Conservation (phyloP, 2,888 invertebrate genomes). For the Eristalinus sepulchralis region DNA sequence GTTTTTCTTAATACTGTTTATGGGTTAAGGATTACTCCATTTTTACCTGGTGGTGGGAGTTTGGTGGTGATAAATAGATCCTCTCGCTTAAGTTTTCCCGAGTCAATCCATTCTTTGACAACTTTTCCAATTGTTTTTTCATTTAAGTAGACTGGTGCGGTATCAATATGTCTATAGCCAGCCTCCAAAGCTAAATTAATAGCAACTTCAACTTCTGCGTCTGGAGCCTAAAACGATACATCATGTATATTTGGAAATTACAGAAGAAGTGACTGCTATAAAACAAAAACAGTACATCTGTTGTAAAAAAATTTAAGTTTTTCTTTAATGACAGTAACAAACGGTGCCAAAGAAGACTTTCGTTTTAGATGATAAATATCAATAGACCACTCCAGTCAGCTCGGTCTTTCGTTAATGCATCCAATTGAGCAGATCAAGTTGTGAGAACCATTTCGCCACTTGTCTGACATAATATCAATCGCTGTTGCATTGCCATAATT, state of each 20-base stretch:
- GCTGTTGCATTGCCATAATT: too few species aligned
- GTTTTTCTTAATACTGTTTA: background rate
- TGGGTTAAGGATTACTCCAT: background rate
- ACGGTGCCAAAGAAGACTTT: too few species aligned
- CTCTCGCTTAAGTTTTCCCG: constrained; percentile 86
- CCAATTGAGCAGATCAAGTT: too few species aligned
- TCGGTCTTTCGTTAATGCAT: too few species aligned
- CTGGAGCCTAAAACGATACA: constrained; percentile 83
- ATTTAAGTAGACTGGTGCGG: constrained; percentile 89
- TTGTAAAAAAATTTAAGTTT: too few species aligned
- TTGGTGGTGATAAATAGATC: constrained; percentile 94
- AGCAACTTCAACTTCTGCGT: constrained; percentile 86
- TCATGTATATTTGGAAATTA: background rate
- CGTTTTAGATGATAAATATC: too few species aligned
- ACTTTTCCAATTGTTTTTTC: constrained; percentile 89
- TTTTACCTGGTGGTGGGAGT: constrained; percentile 85
- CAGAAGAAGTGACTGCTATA: background rate
- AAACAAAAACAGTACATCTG: too few species aligned
- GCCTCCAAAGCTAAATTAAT: constrained; percentile 86
- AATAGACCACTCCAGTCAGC: too few species aligned
- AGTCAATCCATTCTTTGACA: constrained; percentile 86
- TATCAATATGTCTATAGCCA: constrained; percentile 92
- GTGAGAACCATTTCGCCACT: too few species aligned
- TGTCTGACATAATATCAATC: too few species aligned
- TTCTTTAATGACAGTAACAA: too few species aligned